Evolutionary conservation across 2,797 vertebrate genomes (phyloP).

Genomic region (Platyrinchus mystaceus): DNA sequence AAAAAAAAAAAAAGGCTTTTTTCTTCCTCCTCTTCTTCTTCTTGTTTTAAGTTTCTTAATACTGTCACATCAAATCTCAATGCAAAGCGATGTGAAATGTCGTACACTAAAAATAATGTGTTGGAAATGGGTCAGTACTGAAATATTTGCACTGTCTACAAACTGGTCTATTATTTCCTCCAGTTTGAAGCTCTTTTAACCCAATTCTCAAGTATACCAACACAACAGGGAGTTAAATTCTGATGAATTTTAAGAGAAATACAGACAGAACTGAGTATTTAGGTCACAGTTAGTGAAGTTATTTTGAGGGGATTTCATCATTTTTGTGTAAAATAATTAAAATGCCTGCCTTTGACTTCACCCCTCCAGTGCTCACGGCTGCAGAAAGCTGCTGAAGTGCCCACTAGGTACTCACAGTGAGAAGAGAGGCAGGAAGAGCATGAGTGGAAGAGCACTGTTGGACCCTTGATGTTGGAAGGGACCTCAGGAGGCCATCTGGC

Average conservation of each 20-base stretch:
- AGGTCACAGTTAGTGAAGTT: not conserved
- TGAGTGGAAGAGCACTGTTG: accelerated
- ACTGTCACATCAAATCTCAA: not conserved
- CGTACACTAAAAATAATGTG: not conserved
- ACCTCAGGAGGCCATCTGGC: not conserved
- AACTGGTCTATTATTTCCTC: not conserved
- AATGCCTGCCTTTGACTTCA: not conserved
- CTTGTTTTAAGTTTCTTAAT: not conserved
- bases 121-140: not conserved
- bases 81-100: not conserved
- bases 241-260: conserved; percentile 14
- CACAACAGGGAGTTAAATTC: not conserved
- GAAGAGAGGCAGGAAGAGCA: not conserved
- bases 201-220: not conserved
- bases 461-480: not conserved
- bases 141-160: not conserved
- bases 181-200: not conserved
- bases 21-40: not conserved
- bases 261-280: not conserved
- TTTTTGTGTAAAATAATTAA: not conserved
- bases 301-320: not conserved
- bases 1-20: not conserved
- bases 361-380: not conserved
- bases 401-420: accelerated
- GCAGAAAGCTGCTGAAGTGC: not conserved